Evolutionary conservation across 1,140 invertebrate genomes (phyloP).

Genomic region (Aphis gossypii): DNA sequence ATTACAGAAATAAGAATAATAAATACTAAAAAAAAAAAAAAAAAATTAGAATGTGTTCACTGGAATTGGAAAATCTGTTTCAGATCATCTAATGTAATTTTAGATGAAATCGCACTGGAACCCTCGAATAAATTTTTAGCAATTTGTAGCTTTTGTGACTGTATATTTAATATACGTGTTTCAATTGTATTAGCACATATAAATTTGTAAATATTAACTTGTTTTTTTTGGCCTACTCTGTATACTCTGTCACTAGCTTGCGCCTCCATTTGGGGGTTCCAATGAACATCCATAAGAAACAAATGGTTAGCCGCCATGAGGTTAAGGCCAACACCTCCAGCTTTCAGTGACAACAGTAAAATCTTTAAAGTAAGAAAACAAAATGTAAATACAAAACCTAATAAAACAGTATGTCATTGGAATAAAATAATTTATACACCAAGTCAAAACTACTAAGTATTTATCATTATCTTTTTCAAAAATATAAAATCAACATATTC

Average conservation of each 20-base stretch:
- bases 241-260: conserved; percentile 92
- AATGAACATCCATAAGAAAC: conserved; percentile 87
- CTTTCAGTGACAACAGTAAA: conserved; percentile 82
- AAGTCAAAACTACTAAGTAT: no score
- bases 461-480: no score
- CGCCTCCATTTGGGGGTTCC: conserved; percentile 91
- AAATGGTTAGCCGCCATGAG: conserved; percentile 88
- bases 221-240: conserved; percentile 82
- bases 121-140: not conserved
- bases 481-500: no score
- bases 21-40: conserved; percentile 37
- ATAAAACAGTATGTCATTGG: not conserved
- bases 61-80: conserved; percentile 14
- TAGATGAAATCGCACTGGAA: not conserved
- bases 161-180: not conserved
- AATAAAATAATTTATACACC: not conserved
- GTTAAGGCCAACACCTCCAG: conserved; percentile 90
- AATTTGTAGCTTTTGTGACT: not conserved
- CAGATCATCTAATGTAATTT: conserved; percentile 2
- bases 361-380: not conserved
- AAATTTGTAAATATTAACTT: conserved; percentile 84
- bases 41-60: conserved; percentile 61
- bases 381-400: not conserved
- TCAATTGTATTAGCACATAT: conserved; percentile 56
- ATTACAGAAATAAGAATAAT: not conserved